Evolutionary conservation across 2,113 vertebrate genomes (phyloP).

Genomic region (Porphyrio hochstetteri): DNA sequence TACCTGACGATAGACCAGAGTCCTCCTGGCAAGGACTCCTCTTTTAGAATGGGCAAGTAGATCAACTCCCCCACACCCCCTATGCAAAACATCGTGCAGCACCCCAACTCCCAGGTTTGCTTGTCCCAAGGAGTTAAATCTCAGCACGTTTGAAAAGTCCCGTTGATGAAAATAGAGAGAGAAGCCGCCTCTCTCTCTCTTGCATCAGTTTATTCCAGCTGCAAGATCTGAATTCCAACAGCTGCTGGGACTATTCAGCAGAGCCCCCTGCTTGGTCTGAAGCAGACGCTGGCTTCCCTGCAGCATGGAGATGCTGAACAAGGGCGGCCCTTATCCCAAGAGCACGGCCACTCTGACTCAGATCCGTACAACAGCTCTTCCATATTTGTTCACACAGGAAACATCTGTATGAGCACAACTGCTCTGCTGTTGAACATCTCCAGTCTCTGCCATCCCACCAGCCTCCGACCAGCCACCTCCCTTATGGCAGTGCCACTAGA

Average conservation of each 20-base stretch:
- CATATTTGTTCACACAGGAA: background rate
- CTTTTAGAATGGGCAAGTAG: fast-evolving
- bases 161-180: fast-evolving
- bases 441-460: background rate
- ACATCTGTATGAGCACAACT: background rate
- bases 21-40: background rate
- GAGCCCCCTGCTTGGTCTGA: background rate
- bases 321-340: background rate
- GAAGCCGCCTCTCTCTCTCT: background rate
- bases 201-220: background rate
- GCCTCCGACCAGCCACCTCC: background rate
- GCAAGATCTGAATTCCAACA: background rate
- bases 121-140: background rate
- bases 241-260: background rate
- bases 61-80: background rate
- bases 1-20: background rate
- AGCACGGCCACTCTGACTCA: background rate
- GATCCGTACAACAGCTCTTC: background rate
- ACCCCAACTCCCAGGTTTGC: background rate
- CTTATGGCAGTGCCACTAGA: background rate
- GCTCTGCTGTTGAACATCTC: background rate
- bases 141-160: background rate
- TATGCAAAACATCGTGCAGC: fast-evolving
- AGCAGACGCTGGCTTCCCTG: background rate
- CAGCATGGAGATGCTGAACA: background rate